Conservation (phyloP, 2,888 invertebrate genomes). For the Ethmia dodecea region DNA sequence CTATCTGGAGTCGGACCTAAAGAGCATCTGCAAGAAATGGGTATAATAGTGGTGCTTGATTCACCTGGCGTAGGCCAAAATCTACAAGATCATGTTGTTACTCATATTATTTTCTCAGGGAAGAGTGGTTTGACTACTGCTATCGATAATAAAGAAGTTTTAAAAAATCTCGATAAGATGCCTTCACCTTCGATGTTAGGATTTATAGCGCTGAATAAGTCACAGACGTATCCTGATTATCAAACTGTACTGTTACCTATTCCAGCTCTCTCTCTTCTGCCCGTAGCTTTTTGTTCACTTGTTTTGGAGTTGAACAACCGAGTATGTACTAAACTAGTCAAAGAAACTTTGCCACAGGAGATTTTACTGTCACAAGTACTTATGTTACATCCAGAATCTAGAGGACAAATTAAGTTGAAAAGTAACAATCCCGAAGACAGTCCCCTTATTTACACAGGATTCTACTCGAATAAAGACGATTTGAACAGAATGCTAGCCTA, state of each 20-base stretch:
- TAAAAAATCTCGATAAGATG: conserved; percentile 31
- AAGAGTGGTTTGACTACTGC: conserved; percentile 19
- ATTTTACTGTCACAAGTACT: conserved; percentile 20
- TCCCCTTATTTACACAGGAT: conserved; percentile 32
- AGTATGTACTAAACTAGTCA: conserved; percentile 23
- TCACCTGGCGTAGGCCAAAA: conserved; percentile 37
- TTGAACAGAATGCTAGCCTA: conserved; percentile 27
- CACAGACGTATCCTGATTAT: conserved; percentile 38
- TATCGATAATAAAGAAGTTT: conserved; percentile 20
- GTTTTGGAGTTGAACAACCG: conserved; percentile 25
- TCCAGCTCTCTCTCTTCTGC: conserved; percentile 22
- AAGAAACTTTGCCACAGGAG: conserved; percentile 20
- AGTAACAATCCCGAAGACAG: conserved; percentile 31
- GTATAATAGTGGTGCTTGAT: conserved; percentile 28
- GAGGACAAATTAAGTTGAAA: conserved; percentile 31
- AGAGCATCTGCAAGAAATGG: conserved; percentile 27
- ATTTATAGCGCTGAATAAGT: conserved; percentile 31
- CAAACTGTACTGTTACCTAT: conserved; percentile 27
- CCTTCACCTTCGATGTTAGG: conserved; percentile 35
- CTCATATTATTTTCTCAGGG: conserved; percentile 31
- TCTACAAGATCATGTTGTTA: conserved; percentile 40
- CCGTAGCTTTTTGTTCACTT: conserved; percentile 24
- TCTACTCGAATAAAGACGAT: conserved; percentile 28
- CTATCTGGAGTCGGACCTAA: conserved; percentile 43
- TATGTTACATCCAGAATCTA: conserved; percentile 38